phyloP scores from a whole-genome alignment of 2,113 vertebrate species.

The Danio rerio region DNA sequence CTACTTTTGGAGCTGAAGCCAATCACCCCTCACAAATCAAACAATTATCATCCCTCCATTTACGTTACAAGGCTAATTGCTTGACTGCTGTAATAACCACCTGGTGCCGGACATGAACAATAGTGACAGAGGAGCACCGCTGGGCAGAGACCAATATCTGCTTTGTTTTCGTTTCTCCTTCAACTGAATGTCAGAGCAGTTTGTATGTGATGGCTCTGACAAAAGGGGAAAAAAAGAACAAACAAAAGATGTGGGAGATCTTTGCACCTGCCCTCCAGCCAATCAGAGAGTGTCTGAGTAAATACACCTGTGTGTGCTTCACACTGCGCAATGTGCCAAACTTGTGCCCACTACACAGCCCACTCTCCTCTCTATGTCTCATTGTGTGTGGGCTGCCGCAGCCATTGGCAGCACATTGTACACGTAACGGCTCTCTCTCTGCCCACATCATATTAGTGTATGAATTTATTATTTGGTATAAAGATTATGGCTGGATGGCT shows the following conservation, averaged over 20 bases:
- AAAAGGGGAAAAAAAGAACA: neutral
- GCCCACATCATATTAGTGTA: conserved; percentile 41
- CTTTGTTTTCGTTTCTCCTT: neutral
- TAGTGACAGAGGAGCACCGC: conserved; percentile 15
- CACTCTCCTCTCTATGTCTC: conserved; percentile 30
- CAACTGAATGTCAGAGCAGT: neutral
- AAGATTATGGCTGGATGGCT: conserved; percentile 18
- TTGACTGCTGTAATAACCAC: conserved; percentile 3
- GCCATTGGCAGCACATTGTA: conserved; percentile 39
- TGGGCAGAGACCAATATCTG: conserved; percentile 19
- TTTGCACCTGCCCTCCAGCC: conserved; percentile 30
- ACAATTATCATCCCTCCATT: conserved; percentile 32
- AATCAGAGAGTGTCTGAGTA: conserved; percentile 9
- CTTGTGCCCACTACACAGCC: conserved; percentile 25
- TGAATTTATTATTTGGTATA: conserved; percentile 25
- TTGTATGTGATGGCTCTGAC: neutral
- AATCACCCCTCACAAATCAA: conserved; percentile 28
- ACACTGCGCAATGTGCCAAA: conserved; percentile 33
- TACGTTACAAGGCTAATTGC: conserved; percentile 42
- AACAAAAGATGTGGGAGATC: conserved; percentile 6
- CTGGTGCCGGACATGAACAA: neutral
- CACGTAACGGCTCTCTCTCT: conserved; percentile 23
- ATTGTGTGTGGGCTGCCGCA: conserved; percentile 34
- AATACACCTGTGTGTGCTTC: conserved; percentile 25
- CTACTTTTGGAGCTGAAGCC: neutral